Percentiles rank a stretch among this genome's conserved stretches.
Evolutionary conservation across 2,113 vertebrate genomes (phyloP).

Genomic region (Channa maculata): DNA sequence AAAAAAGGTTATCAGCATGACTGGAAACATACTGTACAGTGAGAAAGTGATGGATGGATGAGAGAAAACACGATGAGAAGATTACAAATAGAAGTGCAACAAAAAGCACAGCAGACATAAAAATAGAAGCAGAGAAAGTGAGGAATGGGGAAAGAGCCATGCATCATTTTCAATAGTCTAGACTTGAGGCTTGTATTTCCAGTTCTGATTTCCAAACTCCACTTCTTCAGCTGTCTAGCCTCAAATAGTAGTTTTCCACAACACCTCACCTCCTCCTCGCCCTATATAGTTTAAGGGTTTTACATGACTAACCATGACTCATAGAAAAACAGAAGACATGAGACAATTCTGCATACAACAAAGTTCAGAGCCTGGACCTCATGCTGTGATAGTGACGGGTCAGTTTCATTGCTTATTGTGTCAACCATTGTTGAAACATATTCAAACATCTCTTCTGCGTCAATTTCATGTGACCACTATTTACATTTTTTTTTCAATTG

Average conservation of each 20-base stretch:
- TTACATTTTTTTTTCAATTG: not conserved
- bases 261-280: slow-evolving; percentile 71
- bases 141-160: slow-evolving; percentile 31
- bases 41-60: not conserved
- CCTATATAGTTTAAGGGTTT: slow-evolving; percentile 56
- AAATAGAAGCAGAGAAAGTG: slow-evolving; percentile 58
- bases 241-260: slow-evolving; percentile 78
- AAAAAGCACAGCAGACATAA: slow-evolving; percentile 22
- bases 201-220: slow-evolving; percentile 72
- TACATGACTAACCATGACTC: slow-evolving; percentile 78
- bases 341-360: slow-evolving; percentile 40
- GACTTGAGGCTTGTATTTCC: slow-evolving; percentile 73
- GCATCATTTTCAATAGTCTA: slow-evolving; percentile 61
- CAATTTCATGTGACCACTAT: slow-evolving; percentile 8
- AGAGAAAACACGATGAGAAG: not conserved
- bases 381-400: slow-evolving; percentile 43
- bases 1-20: slow-evolving; percentile 18
- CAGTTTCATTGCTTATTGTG: slow-evolving; percentile 51
- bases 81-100: slow-evolving; percentile 27
- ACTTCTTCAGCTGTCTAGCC: slow-evolving; percentile 75
- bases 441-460: slow-evolving; percentile 11
- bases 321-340: slow-evolving; percentile 66
- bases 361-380: slow-evolving; percentile 31
- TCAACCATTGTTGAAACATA: slow-evolving; percentile 33
- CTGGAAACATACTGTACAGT: not conserved